Base-by-base conservation (phyloP, 1,140 invertebrate genomes). In the Cherax quadricarinatus region DNA sequence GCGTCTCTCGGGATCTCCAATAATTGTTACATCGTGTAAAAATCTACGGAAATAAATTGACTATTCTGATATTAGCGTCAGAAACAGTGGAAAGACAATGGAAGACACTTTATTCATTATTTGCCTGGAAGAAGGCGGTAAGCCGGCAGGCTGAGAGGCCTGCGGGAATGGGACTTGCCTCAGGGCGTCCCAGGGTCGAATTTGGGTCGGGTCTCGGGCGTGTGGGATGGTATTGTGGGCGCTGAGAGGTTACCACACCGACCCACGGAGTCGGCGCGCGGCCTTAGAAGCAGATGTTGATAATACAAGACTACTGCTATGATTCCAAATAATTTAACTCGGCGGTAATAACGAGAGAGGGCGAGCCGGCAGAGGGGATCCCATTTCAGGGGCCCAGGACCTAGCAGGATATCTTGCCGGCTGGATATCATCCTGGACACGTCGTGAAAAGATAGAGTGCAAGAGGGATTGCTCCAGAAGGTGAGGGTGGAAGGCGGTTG, bases 51-150 rank as follows among this genome's bases (percentile, higher is more conserved):
- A 93, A 93, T 93, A 93, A 93, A 93, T 93, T 93, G 92, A 93
- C 92, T 93, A 93, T 93, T 93, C 92, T 90, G 92, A 93, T 93
- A 93, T 93, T 93, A 93, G 88, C 92, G 92, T 93, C 92, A 93
- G 88, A 91, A 90, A 86, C 85, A 93, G 92, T 86, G 85, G 88
- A 91, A 93, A 93, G 92, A 93, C 92, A 93, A 93, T 93, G 92
- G 92, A 93, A 93, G 78, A 93, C 92, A 93, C 92, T 93, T 93
- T 93, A 93, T 93, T 93, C 92, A 93, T 93, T 93, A 93, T 93
- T 93, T 93, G 85, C 88, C 85, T 51, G 83, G 79, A 30, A 83
- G 88, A 91, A 53, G 66, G 83, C 53, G 21, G 78, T 73, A 90
- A 87, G 66, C 78, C 84, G 79, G 53, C 53, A 9, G 53, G 9